Conservation (phyloP, 2,888 invertebrate genomes). For the Rhagonycha lutea region DNA sequence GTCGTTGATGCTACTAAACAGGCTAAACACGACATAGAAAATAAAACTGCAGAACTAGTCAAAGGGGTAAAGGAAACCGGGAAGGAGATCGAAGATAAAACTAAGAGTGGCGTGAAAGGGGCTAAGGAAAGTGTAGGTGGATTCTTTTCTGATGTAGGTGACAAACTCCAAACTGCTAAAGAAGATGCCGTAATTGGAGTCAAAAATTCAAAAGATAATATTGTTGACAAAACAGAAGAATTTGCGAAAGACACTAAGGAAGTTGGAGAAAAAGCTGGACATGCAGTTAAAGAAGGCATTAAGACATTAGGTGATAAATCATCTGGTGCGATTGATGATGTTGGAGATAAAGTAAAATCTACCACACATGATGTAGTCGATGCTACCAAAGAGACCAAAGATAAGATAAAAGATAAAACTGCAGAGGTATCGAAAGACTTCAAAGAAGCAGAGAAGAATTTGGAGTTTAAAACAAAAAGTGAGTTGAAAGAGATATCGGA, state of each 20-base stretch:
- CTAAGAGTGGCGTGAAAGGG: slow-evolving; percentile 10
- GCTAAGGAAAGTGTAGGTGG: slow-evolving; percentile 25
- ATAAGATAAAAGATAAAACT: not conserved
- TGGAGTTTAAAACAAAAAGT: not conserved
- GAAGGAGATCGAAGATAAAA: not conserved
- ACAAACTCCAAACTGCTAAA: slow-evolving; percentile 4
- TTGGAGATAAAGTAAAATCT: slow-evolving; percentile 22
- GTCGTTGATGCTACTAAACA: not conserved
- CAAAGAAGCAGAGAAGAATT: not conserved
- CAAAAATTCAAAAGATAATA: not conserved
- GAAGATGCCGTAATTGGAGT: slow-evolving; percentile 16
- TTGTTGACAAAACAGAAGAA: slow-evolving; percentile 3
- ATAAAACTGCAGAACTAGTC: slow-evolving; percentile 33
- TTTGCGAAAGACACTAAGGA: not conserved
- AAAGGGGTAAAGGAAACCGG: slow-evolving; percentile 3
- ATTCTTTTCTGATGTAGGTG: slow-evolving; percentile 28
- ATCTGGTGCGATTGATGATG: slow-evolving; percentile 23
- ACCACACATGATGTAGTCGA: slow-evolving; percentile 9
- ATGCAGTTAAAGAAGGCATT: not conserved
- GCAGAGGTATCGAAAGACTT: not conserved
- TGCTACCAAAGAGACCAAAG: slow-evolving; percentile 17
- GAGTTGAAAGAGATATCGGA: not conserved
- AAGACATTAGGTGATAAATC: not conserved
- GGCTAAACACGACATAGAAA: slow-evolving; percentile 35
- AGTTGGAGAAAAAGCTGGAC: not conserved